phyloP scores from a whole-genome alignment of 2,797 vertebrate genomes.

The Ctenopoma multispine region DNA sequence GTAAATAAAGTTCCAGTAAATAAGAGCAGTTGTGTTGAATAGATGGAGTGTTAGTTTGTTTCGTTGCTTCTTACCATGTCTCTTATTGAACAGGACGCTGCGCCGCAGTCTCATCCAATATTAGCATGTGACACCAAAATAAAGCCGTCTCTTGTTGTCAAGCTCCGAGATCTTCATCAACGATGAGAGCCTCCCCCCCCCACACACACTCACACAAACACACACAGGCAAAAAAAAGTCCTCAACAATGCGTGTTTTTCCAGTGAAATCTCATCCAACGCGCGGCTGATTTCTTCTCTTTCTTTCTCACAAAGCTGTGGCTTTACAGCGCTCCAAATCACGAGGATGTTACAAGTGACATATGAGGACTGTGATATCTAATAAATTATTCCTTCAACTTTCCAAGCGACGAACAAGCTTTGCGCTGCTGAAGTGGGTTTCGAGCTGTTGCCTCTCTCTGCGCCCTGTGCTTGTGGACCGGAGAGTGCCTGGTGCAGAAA shows the following conservation, averaged over 20 bases:
- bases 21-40: conserved; percentile 29
- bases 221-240: conserved; percentile 23
- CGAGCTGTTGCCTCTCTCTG: conserved; percentile 47
- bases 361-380: not conserved
- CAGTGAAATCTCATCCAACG: conserved; percentile 8
- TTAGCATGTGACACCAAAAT: conserved; percentile 22
- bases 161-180: conserved; percentile 10
- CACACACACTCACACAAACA: no score
- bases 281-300: conserved; percentile 5
- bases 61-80: conserved; percentile 64
- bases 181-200: not conserved
- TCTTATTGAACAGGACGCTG: conserved; percentile 16
- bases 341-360: conserved; percentile 1
- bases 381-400: conserved; percentile 61
- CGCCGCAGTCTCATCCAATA: conserved; percentile 40
- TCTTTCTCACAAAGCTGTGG: conserved; percentile 21
- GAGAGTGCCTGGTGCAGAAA: conserved; percentile 56
- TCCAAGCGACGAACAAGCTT: conserved; percentile 26
- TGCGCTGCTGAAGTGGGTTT: conserved; percentile 10
- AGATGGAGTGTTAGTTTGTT: conserved; percentile 25
- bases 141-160: conserved; percentile 10
- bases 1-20: not conserved
- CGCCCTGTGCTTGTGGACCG: conserved; percentile 52
- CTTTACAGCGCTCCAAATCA: conserved; percentile 18
- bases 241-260: conserved; percentile 7